Base-by-base conservation (phyloP, 2,888 invertebrate species). In the Nomada ruficornis region DNA sequence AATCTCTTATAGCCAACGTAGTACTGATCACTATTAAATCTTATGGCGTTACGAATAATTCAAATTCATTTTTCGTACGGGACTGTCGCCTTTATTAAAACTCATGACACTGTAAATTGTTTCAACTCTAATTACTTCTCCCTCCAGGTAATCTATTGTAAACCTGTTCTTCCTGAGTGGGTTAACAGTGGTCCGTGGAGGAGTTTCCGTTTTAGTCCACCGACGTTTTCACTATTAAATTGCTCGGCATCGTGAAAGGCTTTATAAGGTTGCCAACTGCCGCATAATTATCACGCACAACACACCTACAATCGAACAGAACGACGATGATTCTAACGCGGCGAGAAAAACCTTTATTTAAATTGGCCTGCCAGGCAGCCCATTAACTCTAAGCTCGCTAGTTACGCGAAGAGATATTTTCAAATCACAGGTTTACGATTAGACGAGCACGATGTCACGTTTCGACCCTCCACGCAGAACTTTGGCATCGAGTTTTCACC, bases 401-500 rank as follows among this genome's bases (percentile, higher is more conserved):
- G 0, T 59, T 69, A 57, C 23, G 47, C n/a, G 15, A 20, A 2
- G 15, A n/a, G 29, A 2, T 57, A 60, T 50, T 50, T 60, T 50
- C 29, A 4, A 29, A 26, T 3, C 15, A 29, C 9, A n/a, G 13
- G 23, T 68, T 55, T 18, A 50, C 10, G 60, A 70, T 60, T 50
- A 47, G 47, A 70, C n/a, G 20, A 15, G 20, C 29, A 47, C n/a
- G 59, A 69, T 26, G 68, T 55, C 55, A 23, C 44, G 44, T 59
- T 59, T 69, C 57, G 26, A 60, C 60, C 29, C 47, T 42, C 4
- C n/a, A 9, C 18, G 2, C 15, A 26, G 11, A 29, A 23, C 23
- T 18, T 10, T 57, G 57, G 44, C 44, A 50, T 60, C 60, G 47
- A 18, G 71, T 72, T 72, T 65, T 72, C 60, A 65, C 36, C 71